phyloP scores from a whole-genome alignment of 2,888 invertebrate species.

The Caenorhabditis afra region DNA sequence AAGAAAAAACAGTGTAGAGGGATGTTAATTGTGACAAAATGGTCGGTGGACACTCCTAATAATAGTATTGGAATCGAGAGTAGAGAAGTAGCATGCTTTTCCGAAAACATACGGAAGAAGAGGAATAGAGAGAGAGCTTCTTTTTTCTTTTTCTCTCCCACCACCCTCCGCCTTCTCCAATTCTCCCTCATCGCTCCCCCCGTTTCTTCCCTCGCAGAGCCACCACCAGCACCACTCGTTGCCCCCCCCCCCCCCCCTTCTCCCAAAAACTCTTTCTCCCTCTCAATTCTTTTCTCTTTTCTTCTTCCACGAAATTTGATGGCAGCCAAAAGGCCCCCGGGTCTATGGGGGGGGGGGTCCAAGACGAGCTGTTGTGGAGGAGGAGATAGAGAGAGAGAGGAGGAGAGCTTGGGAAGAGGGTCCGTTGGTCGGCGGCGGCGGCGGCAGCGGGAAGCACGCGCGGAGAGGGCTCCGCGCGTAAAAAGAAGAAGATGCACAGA shows the following conservation, averaged over 20 bases:
- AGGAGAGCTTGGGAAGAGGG: background rate
- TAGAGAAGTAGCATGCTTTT: conserved; percentile 7
- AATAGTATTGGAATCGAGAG: background rate
- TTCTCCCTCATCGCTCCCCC: conserved; percentile 7
- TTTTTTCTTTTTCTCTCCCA: conserved; percentile 24
- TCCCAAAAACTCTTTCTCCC: conserved; percentile 14
- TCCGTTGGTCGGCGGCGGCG: background rate
- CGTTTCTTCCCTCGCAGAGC: background rate
- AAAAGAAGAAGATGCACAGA: conserved; percentile 34
- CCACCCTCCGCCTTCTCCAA: conserved; percentile 24
- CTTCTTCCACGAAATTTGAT: conserved; percentile 57
- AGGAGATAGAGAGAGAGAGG: conserved; percentile 4
- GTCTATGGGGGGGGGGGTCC: too few species aligned
- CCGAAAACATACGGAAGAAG: conserved; percentile 30
- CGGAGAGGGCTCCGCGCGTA: background rate
- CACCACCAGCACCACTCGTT: conserved; percentile 8
- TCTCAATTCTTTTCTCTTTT: conserved; percentile 39
- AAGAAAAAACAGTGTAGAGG: too few species aligned
- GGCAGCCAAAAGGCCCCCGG: conserved; percentile 12
- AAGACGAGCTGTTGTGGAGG: too few species aligned
- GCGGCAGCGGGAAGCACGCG: background rate
- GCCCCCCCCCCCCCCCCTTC: conserved; percentile 12
- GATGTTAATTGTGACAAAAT: background rate
- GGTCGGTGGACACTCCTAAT: background rate
- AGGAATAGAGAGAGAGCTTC: conserved; percentile 19